A percentile compares a stretch with the other conserved stretches of the same genome.
Evolutionary conservation across 2,113 vertebrate species (phyloP).

Genomic region (Mola mola): DNA sequence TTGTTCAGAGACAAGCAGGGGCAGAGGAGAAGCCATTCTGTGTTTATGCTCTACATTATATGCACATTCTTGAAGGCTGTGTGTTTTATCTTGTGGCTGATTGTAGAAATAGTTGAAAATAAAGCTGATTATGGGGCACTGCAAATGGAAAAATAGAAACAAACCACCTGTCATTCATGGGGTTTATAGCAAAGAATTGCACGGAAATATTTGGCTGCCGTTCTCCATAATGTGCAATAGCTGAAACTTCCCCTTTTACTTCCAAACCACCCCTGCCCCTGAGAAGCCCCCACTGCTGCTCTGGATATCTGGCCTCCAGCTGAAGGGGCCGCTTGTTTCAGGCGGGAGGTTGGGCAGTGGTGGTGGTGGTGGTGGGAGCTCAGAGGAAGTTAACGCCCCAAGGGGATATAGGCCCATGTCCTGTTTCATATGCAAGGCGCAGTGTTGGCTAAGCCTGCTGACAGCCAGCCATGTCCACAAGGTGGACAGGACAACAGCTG

Average conservation of each 20-base stretch:
- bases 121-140: too few relatives aligned
- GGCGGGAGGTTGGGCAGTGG: conserved; percentile 62
- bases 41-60: conserved; percentile 14
- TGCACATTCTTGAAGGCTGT: conserved; percentile 33
- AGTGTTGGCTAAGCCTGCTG: conserved; percentile 72
- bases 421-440: conserved; percentile 86
- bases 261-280: conserved; percentile 36
- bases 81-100: conserved; percentile 1
- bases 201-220: conserved; percentile 14
- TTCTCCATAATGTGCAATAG: conserved; percentile 29
- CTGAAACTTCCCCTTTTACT: conserved; percentile 60
- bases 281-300: conserved; percentile 72
- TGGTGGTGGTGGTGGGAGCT: conserved; percentile 67
- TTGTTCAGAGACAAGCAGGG: conserved; percentile 9
- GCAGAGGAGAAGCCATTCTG: conserved; percentile 14
- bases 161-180: background rate
- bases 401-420: conserved; percentile 84
- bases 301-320: conserved; percentile 85
- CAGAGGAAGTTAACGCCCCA: conserved; percentile 87
- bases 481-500: conserved; percentile 81
- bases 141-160: background rate
- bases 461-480: conserved; percentile 78
- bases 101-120: background rate
- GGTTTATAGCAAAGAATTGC: background rate
- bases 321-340: conserved; percentile 87